Evolutionary conservation across 1,140 invertebrate genomes (phyloP), one percentile per base, ranked within the genome.

Genomic region (Parasteatoda tepidariorum): DNA sequence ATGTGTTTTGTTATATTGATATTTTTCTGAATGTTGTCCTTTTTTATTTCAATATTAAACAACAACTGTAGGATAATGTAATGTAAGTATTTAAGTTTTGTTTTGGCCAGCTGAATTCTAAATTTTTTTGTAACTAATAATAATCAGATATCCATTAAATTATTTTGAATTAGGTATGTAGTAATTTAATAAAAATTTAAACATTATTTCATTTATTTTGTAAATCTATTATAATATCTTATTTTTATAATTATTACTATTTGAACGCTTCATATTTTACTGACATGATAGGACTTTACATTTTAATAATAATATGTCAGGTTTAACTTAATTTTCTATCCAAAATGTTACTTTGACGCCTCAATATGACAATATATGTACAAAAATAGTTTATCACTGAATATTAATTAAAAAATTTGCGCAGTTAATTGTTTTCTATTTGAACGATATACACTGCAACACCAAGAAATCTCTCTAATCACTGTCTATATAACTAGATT

Each of bases 21-120:
- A 26, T 24, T 82, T 26, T 71, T 71, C 48, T 55, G 26, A 71
- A 71, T n/a, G 67, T 79, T 67, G 11, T 68, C 54, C 76, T 59
- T 82, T n/a, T 82, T 82, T 82, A 41, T 82, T 41, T 82, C 61
- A 82, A 82, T 62, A 71, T 24, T 82, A 55, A 41, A 61, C n/a
- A 38, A 41, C 78, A 68, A 33, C 78, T 70, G 67, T 71, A 82
- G 78, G 78, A 82, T 71, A 31, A 48, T 61, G 68, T 38, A 48
- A 55, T 82, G 78, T 82, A 82, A 82, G 78, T 82, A 82, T 82
- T 61, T n/a, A 67, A 70, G 31, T 82, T 82, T 79, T 79, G 38
- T 66, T 79, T 54, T 79, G 76, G 48, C 34, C 34, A 55, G 57
- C 76, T 34, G 28, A 30, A 30, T 64, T 28, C 30, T 15, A 26